Base-by-base conservation (phyloP, 2,113 vertebrate genomes). In the Empidonax alnorum region DNA sequence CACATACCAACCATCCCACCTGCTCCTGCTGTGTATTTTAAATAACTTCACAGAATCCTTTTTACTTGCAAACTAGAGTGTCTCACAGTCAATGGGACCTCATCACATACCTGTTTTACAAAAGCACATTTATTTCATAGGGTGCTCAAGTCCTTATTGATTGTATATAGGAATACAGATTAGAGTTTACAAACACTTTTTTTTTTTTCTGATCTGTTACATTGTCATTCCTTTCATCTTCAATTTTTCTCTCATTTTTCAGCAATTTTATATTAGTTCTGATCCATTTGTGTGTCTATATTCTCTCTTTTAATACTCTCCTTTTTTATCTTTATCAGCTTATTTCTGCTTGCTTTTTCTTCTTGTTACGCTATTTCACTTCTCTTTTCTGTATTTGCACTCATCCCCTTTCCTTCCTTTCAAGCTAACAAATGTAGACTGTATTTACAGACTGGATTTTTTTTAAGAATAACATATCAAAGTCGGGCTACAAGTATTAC, bases 401-500 rank as follows among this genome's bases (percentile, higher is more conserved):
- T 91, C n/a, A 72, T 46, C 27, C n/a, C 16, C 12, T 78, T 56
- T 56, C 44, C 47, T 77, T 78, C 84, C 56, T 96, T 95, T 90
- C 88, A 92, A 72, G 83, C 62, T 84, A 78, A 81, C 69, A 94
- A 83, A 88, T 10, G 23, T 22, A 90, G 91, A 89, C 89, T 96
- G 95, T 68, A 95, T 93, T 95, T 92, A 91, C 83, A 96, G 93
- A 71, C 46, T 52, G 88, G 79, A 84, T 92, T 89, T 94, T 94
- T 93, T 93, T 47, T 31, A 93, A 96, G 90, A 97, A 96, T 90
- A 96, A 96, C 94, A 96, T 55, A 88, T 69, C 66, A 65, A 94
- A 95, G 94, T 92, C 94, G 89, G 90, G 62, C 84, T 90, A 81
- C 61, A 95, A 94, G 56, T 69, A 95, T 97, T 97, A 97, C 80